phyloP scores from a whole-genome alignment of 37 sponge, comb jelly and placozoan genomes.

The Oscarella lobularis region DNA sequence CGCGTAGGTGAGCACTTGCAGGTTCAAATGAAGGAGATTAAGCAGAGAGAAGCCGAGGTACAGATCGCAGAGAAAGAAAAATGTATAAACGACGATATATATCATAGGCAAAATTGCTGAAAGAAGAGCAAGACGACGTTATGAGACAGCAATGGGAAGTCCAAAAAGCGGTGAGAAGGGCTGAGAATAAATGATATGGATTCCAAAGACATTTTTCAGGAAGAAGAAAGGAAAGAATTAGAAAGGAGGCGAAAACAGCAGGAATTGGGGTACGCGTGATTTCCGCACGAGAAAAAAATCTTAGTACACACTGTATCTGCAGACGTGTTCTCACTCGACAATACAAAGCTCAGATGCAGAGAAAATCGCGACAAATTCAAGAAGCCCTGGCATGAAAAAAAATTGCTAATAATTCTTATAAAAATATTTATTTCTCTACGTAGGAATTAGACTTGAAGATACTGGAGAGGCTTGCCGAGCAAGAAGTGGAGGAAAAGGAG shows the following conservation, averaged over 20 bases:
- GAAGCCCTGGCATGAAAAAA: conserved; percentile 59
- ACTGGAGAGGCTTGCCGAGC: conserved; percentile 46
- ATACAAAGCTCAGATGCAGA: conserved; percentile 62
- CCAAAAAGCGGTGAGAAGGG: conserved; percentile 45
- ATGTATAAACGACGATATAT: too few species aligned
- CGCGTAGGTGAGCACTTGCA: conserved; percentile 20
- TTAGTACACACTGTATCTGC: not conserved
- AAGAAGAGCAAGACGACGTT: conserved; percentile 34
- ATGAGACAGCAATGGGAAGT: conserved; percentile 50
- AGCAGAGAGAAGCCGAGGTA: conserved; percentile 53
- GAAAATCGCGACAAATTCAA: conserved; percentile 70
- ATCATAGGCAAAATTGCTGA: conserved; percentile 38
- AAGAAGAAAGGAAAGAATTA: conserved; percentile 42
- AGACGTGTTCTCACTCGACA: conserved; percentile 59
- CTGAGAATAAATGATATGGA: not conserved
- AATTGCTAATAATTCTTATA: not conserved
- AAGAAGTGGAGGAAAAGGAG: conserved; percentile 41
- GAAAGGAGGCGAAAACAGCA: conserved; percentile 30
- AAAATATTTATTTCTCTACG: too few species aligned
- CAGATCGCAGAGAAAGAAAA: too few species aligned
- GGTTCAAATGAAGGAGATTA: conserved; percentile 61
- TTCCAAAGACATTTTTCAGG: conserved; percentile 30
- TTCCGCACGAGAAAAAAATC: not conserved
- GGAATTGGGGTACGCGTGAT: conserved; percentile 46
- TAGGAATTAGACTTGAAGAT: conserved; percentile 81